Percentiles rank a stretch among this genome's conserved stretches.
Conservation (phyloP, 92 coral and sea anemone genomes). For the Porites lobata region DNA sequence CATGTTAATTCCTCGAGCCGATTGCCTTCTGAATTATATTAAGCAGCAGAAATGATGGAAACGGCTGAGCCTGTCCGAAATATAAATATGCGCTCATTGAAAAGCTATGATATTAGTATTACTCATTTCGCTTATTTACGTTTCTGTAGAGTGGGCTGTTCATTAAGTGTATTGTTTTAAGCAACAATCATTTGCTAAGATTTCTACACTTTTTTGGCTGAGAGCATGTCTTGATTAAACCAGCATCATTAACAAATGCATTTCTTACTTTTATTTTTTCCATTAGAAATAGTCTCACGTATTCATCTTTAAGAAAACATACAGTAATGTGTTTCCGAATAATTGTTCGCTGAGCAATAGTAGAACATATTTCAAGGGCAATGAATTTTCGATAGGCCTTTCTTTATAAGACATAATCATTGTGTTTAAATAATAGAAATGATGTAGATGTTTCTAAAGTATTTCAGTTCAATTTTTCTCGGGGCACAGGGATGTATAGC, state of each 20-base stretch:
- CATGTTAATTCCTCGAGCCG: too few species aligned
- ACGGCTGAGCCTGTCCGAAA: too few species aligned
- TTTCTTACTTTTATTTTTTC: not conserved
- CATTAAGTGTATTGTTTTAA: constrained; percentile 7
- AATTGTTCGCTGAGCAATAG: not conserved
- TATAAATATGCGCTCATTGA: not conserved
- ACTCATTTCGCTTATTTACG: not conserved
- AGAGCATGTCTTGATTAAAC: constrained; percentile 1
- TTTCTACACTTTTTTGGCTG: constrained; percentile 4
- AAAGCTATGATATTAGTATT: not conserved
- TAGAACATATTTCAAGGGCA: not conserved
- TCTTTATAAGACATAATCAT: not conserved
- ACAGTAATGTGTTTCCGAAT: not conserved
- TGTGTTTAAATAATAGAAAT: not conserved
- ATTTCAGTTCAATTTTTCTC: not conserved
- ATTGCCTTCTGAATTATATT: too few species aligned
- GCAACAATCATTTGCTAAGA: not conserved
- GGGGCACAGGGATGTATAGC: not conserved
- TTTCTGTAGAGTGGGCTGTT: not conserved
- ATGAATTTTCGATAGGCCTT: not conserved
- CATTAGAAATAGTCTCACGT: not conserved
- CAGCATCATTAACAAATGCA: not conserved
- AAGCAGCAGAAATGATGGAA: too few species aligned
- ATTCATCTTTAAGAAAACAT: too few species aligned
- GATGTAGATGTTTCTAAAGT: not conserved